These are phyloP conservation scores for Serrognathus titanus DNA, from an alignment of 2,888 invertebrate species.

Conservation along the genomic window DNA sequence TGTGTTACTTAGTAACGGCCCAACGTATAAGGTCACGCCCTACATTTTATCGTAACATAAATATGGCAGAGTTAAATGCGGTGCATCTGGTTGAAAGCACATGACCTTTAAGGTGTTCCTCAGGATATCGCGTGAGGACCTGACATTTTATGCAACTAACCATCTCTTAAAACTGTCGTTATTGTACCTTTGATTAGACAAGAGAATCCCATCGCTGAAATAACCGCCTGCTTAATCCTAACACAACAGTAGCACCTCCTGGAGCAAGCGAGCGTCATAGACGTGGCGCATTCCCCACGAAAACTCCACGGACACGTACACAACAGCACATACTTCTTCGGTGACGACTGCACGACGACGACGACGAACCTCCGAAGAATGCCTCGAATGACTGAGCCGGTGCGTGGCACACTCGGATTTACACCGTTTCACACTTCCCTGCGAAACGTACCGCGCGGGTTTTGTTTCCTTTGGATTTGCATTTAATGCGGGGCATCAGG, in stretches of 20 bases:
- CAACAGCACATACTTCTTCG: not conserved
- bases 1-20: too few species aligned
- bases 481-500: too few species aligned
- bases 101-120: too few species aligned
- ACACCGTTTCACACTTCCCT: constrained; percentile 36
- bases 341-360: constrained; percentile 13
- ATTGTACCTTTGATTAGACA: constrained; percentile 36
- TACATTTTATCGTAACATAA: too few species aligned
- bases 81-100: too few species aligned
- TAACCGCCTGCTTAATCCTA: constrained; percentile 35
- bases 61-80: too few species aligned
- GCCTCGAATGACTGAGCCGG: constrained; percentile 17
- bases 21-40: too few species aligned
- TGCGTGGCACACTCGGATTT: constrained; percentile 35
- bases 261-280: constrained; percentile 29
- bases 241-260: constrained; percentile 34
- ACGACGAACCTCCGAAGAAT: constrained; percentile 11
- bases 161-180: not conserved
- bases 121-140: too few species aligned
- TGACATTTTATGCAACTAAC: too few species aligned
- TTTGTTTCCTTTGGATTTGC: too few species aligned
- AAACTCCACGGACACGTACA: not conserved
- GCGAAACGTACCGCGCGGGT: constrained; percentile 22
- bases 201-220: constrained; percentile 38
- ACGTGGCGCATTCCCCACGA: not conserved